Percentiles rank a stretch among this genome's conserved stretches.
Evolutionary conservation across 1,140 invertebrate species (phyloP).

Genomic region (Chrysoperla carnea): DNA sequence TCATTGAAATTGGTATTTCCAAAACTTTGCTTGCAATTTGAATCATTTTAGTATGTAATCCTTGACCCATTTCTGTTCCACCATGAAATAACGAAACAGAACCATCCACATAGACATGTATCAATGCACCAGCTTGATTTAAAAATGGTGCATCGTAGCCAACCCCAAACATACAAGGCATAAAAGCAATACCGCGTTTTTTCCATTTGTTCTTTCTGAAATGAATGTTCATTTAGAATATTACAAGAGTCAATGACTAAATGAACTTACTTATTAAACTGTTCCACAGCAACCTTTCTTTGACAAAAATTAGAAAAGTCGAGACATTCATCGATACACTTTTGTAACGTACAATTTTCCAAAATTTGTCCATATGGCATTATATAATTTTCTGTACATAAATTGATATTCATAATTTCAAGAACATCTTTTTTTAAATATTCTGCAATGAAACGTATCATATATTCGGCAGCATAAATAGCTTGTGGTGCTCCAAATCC

Average conservation of each 20-base stretch:
- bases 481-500: conserved; percentile 83
- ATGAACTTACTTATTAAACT: conserved; percentile 52
- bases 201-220: conserved; percentile 60
- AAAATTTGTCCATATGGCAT: conserved; percentile 69
- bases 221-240: conserved; percentile 8
- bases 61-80: conserved; percentile 95
- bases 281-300: conserved; percentile 36
- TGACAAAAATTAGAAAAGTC: conserved; percentile 44
- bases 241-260: not conserved
- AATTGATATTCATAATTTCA: conserved; percentile 41
- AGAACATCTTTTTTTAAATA: conserved; percentile 42
- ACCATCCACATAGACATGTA: conserved; percentile 80
- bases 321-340: conserved; percentile 73
- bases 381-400: conserved; percentile 60
- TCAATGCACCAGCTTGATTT: conserved; percentile 77
- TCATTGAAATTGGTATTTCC: conserved; percentile 51
- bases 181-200: conserved; percentile 70
- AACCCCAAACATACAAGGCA: conserved; percentile 83
- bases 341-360: conserved; percentile 51
- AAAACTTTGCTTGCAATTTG: conserved; percentile 66
- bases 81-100: conserved; percentile 83
- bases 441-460: conserved; percentile 58
- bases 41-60: conserved; percentile 88
- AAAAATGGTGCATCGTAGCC: conserved; percentile 62
- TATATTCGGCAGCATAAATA: conserved; percentile 67